Evolutionary conservation across 2,888 invertebrate species (phyloP).

Genomic region (Ornithoptera priamus): DNA sequence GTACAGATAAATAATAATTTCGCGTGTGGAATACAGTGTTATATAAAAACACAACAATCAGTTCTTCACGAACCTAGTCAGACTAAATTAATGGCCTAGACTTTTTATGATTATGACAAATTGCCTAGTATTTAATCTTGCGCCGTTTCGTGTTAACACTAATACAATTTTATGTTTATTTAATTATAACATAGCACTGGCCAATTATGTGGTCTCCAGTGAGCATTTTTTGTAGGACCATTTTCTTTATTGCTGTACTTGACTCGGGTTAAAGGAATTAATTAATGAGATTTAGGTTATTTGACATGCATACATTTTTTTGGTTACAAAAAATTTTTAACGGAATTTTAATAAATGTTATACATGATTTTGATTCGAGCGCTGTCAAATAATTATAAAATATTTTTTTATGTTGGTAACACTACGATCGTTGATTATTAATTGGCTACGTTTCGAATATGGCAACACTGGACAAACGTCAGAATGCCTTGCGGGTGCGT

Average conservation of each 20-base stretch:
- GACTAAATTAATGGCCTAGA: constrained; percentile 8
- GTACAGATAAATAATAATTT: background rate
- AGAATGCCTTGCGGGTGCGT: too few relatives aligned
- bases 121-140: constrained; percentile 14
- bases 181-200: constrained; percentile 16
- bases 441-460: too few relatives aligned
- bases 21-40: background rate
- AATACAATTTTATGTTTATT: constrained; percentile 18
- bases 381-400: too few relatives aligned
- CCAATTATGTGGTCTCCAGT: constrained; percentile 10
- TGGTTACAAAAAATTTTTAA: too few relatives aligned
- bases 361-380: too few relatives aligned
- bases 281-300: background rate
- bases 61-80: background rate
- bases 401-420: too few relatives aligned
- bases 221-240: background rate
- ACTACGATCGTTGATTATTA: too few relatives aligned
- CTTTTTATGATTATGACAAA: constrained; percentile 25
- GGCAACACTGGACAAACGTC: too few relatives aligned
- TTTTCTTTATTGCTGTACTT: background rate
- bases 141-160: constrained; percentile 16
- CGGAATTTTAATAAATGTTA: too few relatives aligned
- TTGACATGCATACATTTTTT: too few relatives aligned
- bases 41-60: background rate
- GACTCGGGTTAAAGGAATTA: background rate